Conservation (phyloP, 2,888 invertebrate genomes). For the Aleiodes leptofemur region DNA sequence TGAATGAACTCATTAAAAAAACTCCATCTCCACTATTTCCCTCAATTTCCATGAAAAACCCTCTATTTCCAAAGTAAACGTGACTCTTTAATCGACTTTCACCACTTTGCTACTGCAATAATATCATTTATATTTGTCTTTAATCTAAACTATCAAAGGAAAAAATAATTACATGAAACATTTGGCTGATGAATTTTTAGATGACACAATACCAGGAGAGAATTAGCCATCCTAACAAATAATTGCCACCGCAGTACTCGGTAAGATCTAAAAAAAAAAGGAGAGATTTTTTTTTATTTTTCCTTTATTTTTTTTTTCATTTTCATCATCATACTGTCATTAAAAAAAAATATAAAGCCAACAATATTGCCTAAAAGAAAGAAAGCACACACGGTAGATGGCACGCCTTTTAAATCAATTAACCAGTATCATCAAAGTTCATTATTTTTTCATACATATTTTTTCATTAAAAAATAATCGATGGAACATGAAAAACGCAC, state of each 20-base stretch:
- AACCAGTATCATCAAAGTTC: slow-evolving; percentile 16
- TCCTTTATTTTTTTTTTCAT: not conserved
- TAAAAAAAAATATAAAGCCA: not conserved
- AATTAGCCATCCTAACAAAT: slow-evolving; percentile 21
- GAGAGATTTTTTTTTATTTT: slow-evolving; percentile 1
- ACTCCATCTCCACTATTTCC: no score
- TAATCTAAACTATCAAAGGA: not conserved
- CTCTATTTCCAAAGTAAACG: no score
- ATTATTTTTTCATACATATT: not conserved
- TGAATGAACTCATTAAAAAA: no score
- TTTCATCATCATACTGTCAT: not conserved
- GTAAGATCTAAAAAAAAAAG: slow-evolving; percentile 24
- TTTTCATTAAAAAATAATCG: slow-evolving; percentile 11
- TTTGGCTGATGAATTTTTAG: slow-evolving; percentile 32
- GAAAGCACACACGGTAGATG: slow-evolving; percentile 40
- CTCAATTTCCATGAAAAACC: no score
- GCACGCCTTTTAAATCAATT: slow-evolving; percentile 47
- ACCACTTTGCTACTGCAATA: slow-evolving; percentile 10
- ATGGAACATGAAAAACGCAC: slow-evolving; percentile 41
- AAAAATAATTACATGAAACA: slow-evolving; percentile 17
- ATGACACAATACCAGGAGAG: slow-evolving; percentile 29
- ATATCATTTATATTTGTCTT: no score
- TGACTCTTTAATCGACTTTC: not conserved
- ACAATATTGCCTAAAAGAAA: slow-evolving; percentile 26
- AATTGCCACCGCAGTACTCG: slow-evolving; percentile 23